These are phyloP conservation scores for Bergia puertoricense DNA, from an alignment of 92 coral and sea anemone species.

Conservation along the genomic window DNA sequence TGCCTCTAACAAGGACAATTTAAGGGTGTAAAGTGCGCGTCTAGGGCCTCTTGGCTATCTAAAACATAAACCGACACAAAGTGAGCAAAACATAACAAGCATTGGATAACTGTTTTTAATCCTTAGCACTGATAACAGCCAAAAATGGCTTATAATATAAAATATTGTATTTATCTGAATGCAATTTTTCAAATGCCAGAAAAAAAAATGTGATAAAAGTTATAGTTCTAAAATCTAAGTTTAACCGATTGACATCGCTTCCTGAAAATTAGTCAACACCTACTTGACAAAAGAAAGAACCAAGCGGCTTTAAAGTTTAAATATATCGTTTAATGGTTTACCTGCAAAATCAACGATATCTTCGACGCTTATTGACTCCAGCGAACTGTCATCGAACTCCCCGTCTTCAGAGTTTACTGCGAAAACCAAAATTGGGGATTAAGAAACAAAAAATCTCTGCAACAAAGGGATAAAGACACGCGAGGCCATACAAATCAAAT, in stretches of 20 bases:
- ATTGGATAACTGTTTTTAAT: neutral
- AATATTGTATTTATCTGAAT: neutral
- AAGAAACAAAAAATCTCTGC: slow-evolving; percentile 23
- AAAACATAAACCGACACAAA: neutral
- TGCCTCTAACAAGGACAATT: slow-evolving; percentile 35
- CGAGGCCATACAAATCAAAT: slow-evolving; percentile 19
- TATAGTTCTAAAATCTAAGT: neutral
- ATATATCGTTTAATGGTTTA: neutral
- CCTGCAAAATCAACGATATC: slow-evolving; percentile 47
- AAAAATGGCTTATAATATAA: neutral
- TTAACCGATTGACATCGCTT: neutral
- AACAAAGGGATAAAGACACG: slow-evolving; percentile 28
- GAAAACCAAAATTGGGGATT: slow-evolving; percentile 11
- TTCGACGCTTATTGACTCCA: slow-evolving; percentile 43
- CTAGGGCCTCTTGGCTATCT: slow-evolving; percentile 41
- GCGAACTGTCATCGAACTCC: slow-evolving; percentile 43
- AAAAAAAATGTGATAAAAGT: neutral
- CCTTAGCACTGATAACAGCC: neutral
- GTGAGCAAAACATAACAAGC: neutral
- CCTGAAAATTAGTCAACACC: neutral
- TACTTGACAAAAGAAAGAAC: neutral
- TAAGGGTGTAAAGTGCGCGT: slow-evolving; percentile 41
- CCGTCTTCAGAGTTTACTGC: slow-evolving; percentile 43
- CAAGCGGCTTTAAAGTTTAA: neutral
- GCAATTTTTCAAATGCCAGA: neutral